Evolutionary conservation across 2,113 vertebrate genomes (phyloP).

Genomic region (Rousettus leschenaultii): DNA sequence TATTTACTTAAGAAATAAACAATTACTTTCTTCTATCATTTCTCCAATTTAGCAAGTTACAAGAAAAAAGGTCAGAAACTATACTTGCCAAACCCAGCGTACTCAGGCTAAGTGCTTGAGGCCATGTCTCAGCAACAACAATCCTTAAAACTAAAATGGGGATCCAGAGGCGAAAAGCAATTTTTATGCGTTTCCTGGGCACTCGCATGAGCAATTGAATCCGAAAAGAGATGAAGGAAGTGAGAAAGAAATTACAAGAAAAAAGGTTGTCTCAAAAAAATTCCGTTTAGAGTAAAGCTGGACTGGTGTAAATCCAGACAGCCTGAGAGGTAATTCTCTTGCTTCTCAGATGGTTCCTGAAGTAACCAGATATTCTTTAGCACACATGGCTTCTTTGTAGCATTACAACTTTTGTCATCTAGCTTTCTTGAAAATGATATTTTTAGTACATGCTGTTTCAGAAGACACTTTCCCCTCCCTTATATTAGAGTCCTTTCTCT

Average conservation of each 20-base stretch:
- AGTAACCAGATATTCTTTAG: constrained; percentile 60
- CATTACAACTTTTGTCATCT: constrained; percentile 73
- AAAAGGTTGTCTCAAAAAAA: constrained; percentile 71
- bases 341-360: constrained; percentile 70
- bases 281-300: constrained; percentile 63
- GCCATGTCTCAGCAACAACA: constrained; percentile 88
- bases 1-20: constrained; percentile 55
- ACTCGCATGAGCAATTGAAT: constrained; percentile 87
- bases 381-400: constrained; percentile 34
- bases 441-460: constrained; percentile 81
- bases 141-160: constrained; percentile 96
- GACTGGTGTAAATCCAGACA: constrained; percentile 64
- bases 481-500: constrained; percentile 44
- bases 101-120: constrained; percentile 79
- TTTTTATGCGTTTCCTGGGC: constrained; percentile 94
- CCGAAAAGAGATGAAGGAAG: constrained; percentile 71
- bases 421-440: constrained; percentile 76
- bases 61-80: constrained; percentile 70
- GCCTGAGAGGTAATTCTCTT: constrained; percentile 59
- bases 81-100: constrained; percentile 88
- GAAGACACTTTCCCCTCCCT: constrained; percentile 62
- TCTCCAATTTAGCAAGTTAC: constrained; percentile 66
- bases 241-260: constrained; percentile 75
- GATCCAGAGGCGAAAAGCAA: constrained; percentile 94
- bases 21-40: constrained; percentile 45